These are phyloP conservation scores for Gracilinanus agilis DNA, from an alignment of 2,113 vertebrate genomes.

Conservation along the genomic window DNA sequence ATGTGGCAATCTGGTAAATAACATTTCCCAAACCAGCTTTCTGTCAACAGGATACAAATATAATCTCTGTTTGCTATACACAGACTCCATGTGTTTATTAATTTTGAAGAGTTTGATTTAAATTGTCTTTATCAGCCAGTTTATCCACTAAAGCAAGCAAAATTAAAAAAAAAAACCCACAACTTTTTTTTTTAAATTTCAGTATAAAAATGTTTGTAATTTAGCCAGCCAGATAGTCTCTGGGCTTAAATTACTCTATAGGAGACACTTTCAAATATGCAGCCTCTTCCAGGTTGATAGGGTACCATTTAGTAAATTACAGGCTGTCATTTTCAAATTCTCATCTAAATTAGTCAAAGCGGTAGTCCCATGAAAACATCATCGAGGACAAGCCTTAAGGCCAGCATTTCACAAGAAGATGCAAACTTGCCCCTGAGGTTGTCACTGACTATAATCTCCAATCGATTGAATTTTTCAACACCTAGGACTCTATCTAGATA, in stretches of 20 bases:
- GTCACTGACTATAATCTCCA: background rate
- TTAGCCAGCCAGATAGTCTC: conserved; percentile 20
- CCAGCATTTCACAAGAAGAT: background rate
- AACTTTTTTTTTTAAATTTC: conserved; percentile 28
- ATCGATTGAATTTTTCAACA: background rate
- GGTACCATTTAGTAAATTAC: background rate
- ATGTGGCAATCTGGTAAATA: conserved; percentile 11
- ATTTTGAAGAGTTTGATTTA: conserved; percentile 11
- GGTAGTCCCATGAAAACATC: conserved; percentile 8
- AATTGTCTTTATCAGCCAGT: background rate
- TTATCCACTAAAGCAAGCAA: background rate
- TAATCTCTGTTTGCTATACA: conserved; percentile 30
- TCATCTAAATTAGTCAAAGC: conserved; percentile 48
- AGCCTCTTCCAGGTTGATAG: conserved; percentile 14
- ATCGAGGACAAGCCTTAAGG: background rate
- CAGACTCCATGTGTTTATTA: background rate
- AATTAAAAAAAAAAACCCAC: background rate
- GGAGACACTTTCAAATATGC: background rate
- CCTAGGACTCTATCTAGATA: background rate
- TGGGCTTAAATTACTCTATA: conserved; percentile 29
- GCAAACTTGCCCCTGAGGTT: background rate
- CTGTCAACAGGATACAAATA: conserved; percentile 17
- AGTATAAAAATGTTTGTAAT: conserved; percentile 3
- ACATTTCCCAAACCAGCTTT: conserved; percentile 15
- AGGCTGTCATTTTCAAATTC: background rate